These are phyloP conservation scores for Hermaeophaga mercurialis DNA, from an alignment of 2,888 invertebrate genomes.

Conservation along the genomic window DNA sequence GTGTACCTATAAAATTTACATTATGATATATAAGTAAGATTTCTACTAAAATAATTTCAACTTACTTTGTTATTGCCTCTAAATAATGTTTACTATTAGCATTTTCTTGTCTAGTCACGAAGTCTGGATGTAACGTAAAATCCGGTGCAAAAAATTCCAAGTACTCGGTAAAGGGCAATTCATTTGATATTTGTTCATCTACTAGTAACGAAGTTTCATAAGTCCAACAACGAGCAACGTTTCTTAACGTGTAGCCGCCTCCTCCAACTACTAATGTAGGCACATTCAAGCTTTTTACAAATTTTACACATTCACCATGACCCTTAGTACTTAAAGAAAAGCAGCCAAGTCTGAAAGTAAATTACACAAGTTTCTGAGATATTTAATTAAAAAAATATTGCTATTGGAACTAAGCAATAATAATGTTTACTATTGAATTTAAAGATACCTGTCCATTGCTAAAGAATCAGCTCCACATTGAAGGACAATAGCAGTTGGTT, in stretches of 20 bases:
- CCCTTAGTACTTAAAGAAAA: constrained; percentile 95
- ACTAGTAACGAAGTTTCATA: constrained; percentile 95
- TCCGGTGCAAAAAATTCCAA: constrained; percentile 97
- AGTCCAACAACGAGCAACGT: constrained; percentile 99
- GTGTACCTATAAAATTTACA: constrained; percentile 65
- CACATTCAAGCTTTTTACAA: constrained; percentile 89
- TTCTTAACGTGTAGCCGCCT: constrained; percentile 87
- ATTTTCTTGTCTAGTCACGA: constrained; percentile 85
- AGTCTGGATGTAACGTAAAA: constrained; percentile 93
- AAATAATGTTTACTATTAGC: constrained; percentile 95
- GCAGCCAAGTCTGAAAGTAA: constrained; percentile 75
- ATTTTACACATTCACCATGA: constrained; percentile 97
- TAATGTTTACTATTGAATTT: too few relatives aligned
- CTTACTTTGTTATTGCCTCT: constrained; percentile 78
- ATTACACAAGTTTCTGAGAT: too few relatives aligned
- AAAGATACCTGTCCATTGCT: constrained; percentile 87
- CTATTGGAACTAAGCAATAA: too few relatives aligned
- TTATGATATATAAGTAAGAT: background rate
- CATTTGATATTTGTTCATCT: constrained; percentile 91
- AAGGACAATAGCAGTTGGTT: constrained; percentile 94
- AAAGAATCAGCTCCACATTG: constrained; percentile 99
- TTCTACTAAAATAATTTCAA: constrained; percentile 1
- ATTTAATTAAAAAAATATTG: too few relatives aligned
- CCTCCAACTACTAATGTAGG: constrained; percentile 74
- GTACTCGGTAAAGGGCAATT: constrained; percentile 95